These are phyloP conservation scores for Diceros bicornis DNA, from an alignment of 2,797 vertebrate genomes.

Conservation along the genomic window DNA sequence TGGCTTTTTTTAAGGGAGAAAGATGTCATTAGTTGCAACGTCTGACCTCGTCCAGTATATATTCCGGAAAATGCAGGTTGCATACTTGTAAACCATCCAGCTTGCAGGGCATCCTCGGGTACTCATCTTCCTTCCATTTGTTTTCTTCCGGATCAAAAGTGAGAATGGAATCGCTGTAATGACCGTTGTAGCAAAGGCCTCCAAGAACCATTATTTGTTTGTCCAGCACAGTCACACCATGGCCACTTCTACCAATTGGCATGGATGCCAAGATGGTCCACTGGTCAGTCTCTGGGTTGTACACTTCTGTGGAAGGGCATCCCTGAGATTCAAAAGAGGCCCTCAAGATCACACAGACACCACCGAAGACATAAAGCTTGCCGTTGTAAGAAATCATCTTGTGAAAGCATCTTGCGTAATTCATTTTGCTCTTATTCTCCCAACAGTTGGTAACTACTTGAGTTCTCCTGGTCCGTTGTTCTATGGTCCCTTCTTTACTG, in stretches of 20 bases:
- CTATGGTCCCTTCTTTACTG: conserved; percentile 95
- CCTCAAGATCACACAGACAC: conserved; percentile 98
- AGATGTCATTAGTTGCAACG: conserved; percentile 95
- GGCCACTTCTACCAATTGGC: conserved; percentile 98
- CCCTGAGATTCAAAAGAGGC: conserved; percentile 99
- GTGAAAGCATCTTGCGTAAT: conserved; percentile 99
- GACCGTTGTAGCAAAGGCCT: conserved; percentile 98
- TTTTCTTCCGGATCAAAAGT: conserved; percentile 99
- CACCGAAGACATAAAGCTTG: conserved; percentile 99
- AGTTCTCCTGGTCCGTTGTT: conserved; percentile 94
- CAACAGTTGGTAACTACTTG: conserved; percentile 97
- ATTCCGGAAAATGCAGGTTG: conserved; percentile 98
- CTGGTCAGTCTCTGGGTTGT: conserved; percentile 97
- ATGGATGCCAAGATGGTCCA: conserved; percentile 99
- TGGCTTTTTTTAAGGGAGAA: conserved; percentile 66
- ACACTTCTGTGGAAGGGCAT: conserved; percentile 99
- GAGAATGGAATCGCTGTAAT: conserved; percentile 99
- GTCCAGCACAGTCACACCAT: conserved; percentile 98
- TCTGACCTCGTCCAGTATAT: conserved; percentile 97
- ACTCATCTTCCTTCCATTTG: conserved; percentile 99
- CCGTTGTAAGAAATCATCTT: conserved; percentile 99
- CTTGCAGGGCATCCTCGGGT: conserved; percentile 99
- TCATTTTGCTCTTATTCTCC: conserved; percentile 99
- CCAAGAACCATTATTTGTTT: conserved; percentile 99
- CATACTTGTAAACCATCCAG: conserved; percentile 99